phyloP scores from a whole-genome alignment of 2,797 vertebrate species.

The Acestrorhynchus altus region DNA sequence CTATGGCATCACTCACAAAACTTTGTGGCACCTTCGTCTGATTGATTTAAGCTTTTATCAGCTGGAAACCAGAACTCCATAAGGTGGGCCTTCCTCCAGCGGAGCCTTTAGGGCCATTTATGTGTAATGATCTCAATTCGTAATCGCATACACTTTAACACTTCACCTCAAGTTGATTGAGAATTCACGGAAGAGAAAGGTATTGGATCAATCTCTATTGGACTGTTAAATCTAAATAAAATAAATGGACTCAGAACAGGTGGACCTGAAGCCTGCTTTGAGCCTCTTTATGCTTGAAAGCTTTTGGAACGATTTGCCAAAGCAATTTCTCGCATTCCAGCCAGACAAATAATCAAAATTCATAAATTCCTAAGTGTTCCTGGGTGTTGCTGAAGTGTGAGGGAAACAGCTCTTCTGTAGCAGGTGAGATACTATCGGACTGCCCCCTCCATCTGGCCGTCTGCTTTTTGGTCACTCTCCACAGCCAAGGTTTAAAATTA shows the following conservation, averaged over 20 bases:
- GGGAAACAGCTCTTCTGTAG: conserved; percentile 20
- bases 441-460: conserved; percentile 41
- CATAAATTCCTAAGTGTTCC: conserved; percentile 21
- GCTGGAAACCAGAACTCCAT: not conserved
- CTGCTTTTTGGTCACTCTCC: conserved; percentile 19
- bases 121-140: conserved; percentile 17
- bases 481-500: conserved; percentile 52
- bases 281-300: conserved; percentile 12
- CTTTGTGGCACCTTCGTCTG: not conserved
- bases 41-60: not conserved
- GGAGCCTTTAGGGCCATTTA: conserved; percentile 31
- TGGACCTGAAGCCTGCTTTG: conserved; percentile 7
- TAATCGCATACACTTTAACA: conserved; percentile 4
- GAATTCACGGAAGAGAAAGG: conserved; percentile 16
- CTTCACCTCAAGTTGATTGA: conserved; percentile 9
- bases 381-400: conserved; percentile 26
- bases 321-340: conserved; percentile 33
- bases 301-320: conserved; percentile 2
- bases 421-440: conserved; percentile 33
- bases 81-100: conserved; percentile 25
- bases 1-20: too few relatives aligned
- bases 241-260: not conserved
- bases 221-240: not conserved
- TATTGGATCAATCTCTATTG: not conserved
- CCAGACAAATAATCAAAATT: conserved; percentile 36